phyloP scores from a whole-genome alignment of 2,797 vertebrate genomes.

The Pangasius larnaudii region DNA sequence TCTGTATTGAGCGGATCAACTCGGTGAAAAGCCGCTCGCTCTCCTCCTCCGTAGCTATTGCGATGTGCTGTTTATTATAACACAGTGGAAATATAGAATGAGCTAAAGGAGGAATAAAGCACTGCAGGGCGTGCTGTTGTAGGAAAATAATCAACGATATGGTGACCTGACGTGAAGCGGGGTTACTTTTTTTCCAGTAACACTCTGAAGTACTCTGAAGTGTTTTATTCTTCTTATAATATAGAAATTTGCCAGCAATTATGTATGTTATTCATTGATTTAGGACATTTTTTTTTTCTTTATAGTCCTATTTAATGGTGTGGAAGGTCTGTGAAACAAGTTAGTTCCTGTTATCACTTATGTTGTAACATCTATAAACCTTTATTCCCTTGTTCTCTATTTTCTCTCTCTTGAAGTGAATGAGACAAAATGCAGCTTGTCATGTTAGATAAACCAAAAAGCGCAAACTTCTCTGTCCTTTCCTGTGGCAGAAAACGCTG shows the following conservation, averaged over 20 bases:
- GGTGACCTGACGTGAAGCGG: background rate
- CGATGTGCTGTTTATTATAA: slow-evolving; percentile 32
- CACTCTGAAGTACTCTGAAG: background rate
- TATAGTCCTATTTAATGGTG: too few relatives aligned
- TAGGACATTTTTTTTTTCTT: too few relatives aligned
- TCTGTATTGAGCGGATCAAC: slow-evolving; percentile 4
- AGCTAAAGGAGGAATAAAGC: background rate
- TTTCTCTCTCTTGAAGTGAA: background rate
- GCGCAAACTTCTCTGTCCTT: too few relatives aligned
- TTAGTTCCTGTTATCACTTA: too few relatives aligned
- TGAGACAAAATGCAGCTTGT: background rate
- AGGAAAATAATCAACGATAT: background rate
- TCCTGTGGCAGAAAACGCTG: background rate
- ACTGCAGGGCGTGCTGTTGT: background rate
- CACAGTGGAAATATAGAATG: background rate
- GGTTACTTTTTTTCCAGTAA: background rate
- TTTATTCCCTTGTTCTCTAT: background rate
- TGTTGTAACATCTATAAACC: background rate
- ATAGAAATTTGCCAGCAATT: background rate
- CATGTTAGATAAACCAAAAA: background rate
- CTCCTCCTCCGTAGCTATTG: slow-evolving; percentile 40
- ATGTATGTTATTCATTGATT: background rate
- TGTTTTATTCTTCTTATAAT: background rate
- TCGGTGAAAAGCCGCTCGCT: slow-evolving; percentile 25
- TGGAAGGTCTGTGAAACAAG: too few relatives aligned